Conservation (phyloP, 2,888 invertebrate genomes). For the Pinctada fucata region DNA sequence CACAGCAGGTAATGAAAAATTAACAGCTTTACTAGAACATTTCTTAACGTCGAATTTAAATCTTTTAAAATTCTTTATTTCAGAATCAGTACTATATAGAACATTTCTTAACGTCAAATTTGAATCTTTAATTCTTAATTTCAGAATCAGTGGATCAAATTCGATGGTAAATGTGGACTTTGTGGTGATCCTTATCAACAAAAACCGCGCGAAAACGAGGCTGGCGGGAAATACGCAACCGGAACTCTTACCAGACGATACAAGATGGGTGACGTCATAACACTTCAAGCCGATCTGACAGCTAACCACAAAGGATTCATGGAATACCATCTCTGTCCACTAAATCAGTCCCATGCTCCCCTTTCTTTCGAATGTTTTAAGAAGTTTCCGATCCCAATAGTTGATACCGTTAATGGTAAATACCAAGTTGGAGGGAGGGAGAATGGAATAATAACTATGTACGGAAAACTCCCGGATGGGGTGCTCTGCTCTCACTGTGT, state of each 20-base stretch:
- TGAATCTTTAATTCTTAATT: neutral
- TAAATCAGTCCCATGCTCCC: neutral
- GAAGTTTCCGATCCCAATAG: neutral
- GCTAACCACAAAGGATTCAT: conserved; percentile 16
- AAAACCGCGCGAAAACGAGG: conserved; percentile 18
- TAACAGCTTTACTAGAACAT: too few relatives aligned
- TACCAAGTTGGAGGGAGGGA: neutral
- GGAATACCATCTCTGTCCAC: conserved; percentile 11
- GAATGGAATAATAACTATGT: neutral
- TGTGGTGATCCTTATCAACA: conserved; percentile 22
- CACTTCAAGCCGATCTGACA: conserved; percentile 8
- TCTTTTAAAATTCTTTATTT: neutral
- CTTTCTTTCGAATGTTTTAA: neutral
- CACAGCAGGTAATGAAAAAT: too few relatives aligned
- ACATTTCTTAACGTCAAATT: too few relatives aligned
- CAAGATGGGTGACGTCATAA: neutral
- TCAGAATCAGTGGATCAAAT: conserved; percentile 18
- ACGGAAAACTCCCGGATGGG: neutral
- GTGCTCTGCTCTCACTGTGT: neutral
- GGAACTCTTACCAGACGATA: conserved; percentile 5
- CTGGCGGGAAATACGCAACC: conserved; percentile 19
- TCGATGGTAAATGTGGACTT: conserved; percentile 8
- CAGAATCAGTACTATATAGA: conserved; percentile 16
- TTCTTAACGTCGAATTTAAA: too few relatives aligned
- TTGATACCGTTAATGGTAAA: neutral